Base-by-base conservation (phyloP, 2,797 vertebrate species). In the Echiichthys vipera region DNA sequence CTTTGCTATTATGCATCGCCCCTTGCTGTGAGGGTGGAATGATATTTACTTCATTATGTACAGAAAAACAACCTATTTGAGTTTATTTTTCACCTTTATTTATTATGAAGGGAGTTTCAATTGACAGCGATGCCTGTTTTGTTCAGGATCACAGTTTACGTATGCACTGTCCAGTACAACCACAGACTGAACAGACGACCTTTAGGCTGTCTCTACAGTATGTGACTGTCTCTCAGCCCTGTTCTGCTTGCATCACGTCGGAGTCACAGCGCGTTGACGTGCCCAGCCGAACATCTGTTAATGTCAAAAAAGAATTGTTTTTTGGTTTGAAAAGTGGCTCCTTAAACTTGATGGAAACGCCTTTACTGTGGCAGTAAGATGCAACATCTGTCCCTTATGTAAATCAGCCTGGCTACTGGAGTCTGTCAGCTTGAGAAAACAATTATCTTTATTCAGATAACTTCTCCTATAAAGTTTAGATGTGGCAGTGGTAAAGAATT, bases 331-430 rank as follows among this genome's bases (percentile, higher is more conserved):
- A 71, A 79, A 71, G 79, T 64, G 62, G 32, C 77, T 79, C 58
- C 66, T 84, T 83, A 77, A 82, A 80, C 58, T 36, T 86, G 85
- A 89, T 83, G 54, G 77, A 90, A 72, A 68, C 47, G 4, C 65
- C 79, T 84, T 86, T 56, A 74, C 58, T 64, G 53, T 72, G 74
- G 68, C 66, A 74, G 30, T 50, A 59, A 77, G 71, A 78, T 24
- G 27, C 78, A 87, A 73, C 88, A 90, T 90, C 88, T 93, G 88
- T 65, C 66, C 71, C n/a, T 5, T 71, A 81, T 85, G 85, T 77
- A 90, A 84, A 92, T 88, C 62, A 80, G 57, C 18, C 14, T 8
- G 3, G 55, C 30, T 53, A 39, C 59, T 32, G 42, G 51, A 65
- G 66, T 54, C 58, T 63, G 70, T 47, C 51, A 30, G 66, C 43